phyloP scores from a whole-genome alignment of 92 coral and sea anemone species.

The Plumapathes pennacea region DNA sequence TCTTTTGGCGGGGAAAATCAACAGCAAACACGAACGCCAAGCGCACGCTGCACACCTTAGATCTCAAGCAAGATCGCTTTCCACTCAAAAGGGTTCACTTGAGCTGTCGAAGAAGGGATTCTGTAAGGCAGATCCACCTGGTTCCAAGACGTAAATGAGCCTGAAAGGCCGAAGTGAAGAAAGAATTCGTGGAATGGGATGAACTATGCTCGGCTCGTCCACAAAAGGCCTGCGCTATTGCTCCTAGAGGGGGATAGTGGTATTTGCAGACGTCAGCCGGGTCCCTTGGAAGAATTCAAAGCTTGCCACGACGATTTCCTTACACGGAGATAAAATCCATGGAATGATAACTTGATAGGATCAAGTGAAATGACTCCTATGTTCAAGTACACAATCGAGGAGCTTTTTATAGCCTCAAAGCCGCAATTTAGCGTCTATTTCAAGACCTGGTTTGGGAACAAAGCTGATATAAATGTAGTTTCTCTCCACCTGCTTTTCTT shows the following conservation, averaged over 20 bases:
- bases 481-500: background rate
- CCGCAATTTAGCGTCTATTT: too few species aligned
- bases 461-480: background rate
- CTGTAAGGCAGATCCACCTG: constrained; percentile 44
- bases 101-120: constrained; percentile 1
- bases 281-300: constrained; percentile 77
- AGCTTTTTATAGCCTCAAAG: too few species aligned
- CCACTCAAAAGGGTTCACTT: constrained; percentile 4
- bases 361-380: background rate
- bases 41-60: constrained; percentile 16
- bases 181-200: constrained; percentile 97
- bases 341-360: constrained; percentile 25
- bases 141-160: too few species aligned
- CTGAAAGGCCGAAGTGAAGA: constrained; percentile 77
- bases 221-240: constrained; percentile 80
- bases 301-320: constrained; percentile 50
- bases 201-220: constrained; percentile 99
- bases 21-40: constrained; percentile 18
- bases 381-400: too few species aligned
- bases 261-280: constrained; percentile 61
- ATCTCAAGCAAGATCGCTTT: constrained; percentile 7
- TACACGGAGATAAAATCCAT: constrained; percentile 67
- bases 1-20: constrained; percentile 79
- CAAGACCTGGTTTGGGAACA: too few species aligned
- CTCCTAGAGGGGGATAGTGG: constrained; percentile 89